Evolutionary conservation across 2,113 vertebrate species (phyloP), one percentile per base, ranked within the genome.

Genomic region (Hippocampus guttulatus): DNA sequence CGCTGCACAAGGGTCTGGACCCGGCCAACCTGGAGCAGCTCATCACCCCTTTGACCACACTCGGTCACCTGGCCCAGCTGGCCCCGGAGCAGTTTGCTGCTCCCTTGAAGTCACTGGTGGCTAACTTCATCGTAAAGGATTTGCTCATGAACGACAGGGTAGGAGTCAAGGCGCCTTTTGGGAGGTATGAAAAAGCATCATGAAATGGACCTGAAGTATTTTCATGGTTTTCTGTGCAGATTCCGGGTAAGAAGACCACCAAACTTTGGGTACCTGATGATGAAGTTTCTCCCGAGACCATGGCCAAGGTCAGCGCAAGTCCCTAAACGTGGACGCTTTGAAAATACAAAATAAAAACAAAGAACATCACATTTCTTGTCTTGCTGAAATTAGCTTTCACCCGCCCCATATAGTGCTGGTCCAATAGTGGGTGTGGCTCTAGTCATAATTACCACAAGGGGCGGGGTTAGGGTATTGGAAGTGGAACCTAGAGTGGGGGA

Each of bases 261-360:
- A 99, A 99, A 80, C 95, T 98, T 65, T 99, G 97, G 97, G 95
- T 96, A 60, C 92, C 97, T 23, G 97, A 99, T 93, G 97, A 99
- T 68, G 97, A 99, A 89, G 97, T 99, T 60, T 97, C 96, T 70
- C 94, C 94, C 14, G 97, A 99, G 86, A 99, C 97, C 0, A 89
- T 96, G 88, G 96, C 96, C 38, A 99, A 99, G 94, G 97, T 98
- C 80, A 91, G 88, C 12, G 2, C 7, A 1, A 8, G 11, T 25
- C 14, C 67, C 7, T 68, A 12, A 23, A 38, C 3, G 0, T 23
- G 40, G 14, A 30, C 27, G 14, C 10, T n/a, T n/a, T 16, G 16
- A 18, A 49, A 15, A 45, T 43, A 43, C 15, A 3, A 52, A 5
- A 8, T 15, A 16, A 14, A 49, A 49, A 49, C 15, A 49, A 49